Conservation (phyloP, 2,113 vertebrate species). For the Sebastes fasciatus region DNA sequence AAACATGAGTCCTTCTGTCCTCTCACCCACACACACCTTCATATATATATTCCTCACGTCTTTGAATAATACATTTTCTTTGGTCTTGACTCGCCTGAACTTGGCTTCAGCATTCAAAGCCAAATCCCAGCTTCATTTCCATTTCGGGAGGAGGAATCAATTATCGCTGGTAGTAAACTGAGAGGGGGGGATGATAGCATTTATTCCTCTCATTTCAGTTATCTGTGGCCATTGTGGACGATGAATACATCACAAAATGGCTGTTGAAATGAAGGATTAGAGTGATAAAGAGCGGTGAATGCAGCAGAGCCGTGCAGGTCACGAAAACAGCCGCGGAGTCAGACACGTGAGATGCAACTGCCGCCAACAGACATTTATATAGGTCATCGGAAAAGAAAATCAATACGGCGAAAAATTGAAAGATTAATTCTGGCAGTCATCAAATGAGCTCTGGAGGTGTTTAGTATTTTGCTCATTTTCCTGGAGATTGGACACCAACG, state of each 20-base stretch:
- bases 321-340: conserved; percentile 43
- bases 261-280: conserved; percentile 74
- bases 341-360: conserved; percentile 52
- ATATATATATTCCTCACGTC: not conserved
- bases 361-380: conserved; percentile 53
- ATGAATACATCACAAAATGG: conserved; percentile 62
- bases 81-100: conserved; percentile 24
- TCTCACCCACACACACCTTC: not conserved
- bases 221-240: conserved; percentile 54
- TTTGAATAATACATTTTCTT: conserved; percentile 18
- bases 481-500: conserved; percentile 24
- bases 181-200: conserved; percentile 35
- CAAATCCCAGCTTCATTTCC: conserved; percentile 27
- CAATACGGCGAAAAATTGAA: conserved; percentile 47
- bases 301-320: conserved; percentile 38
- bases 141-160: conserved; percentile 52
- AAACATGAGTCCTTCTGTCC: conserved; percentile 5
- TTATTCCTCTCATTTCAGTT: conserved; percentile 62
- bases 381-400: conserved; percentile 67
- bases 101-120: conserved; percentile 38
- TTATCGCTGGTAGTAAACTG: conserved; percentile 53
- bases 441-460: conserved; percentile 32
- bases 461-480: conserved; percentile 53
- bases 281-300: conserved; percentile 56
- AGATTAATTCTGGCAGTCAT: conserved; percentile 62